Percentiles rank a stretch among this genome's conserved stretches.
phyloP scores from a whole-genome alignment of 1,140 invertebrate genomes.

The Carcinoscorpius rotundicauda region DNA sequence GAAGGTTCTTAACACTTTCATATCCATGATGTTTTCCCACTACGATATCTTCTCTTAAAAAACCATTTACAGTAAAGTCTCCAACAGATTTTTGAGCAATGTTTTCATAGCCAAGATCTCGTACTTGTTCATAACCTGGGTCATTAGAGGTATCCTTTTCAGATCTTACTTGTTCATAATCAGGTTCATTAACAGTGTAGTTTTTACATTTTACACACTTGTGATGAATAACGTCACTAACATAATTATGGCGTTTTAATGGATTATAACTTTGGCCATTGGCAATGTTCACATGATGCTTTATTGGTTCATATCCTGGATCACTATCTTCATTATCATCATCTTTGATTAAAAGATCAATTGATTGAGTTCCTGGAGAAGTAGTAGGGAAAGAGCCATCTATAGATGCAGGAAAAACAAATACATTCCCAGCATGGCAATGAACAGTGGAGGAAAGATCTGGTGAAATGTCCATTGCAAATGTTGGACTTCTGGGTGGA shows the following conservation, averaged over 20 bases:
- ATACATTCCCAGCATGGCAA: slow-evolving; percentile 9
- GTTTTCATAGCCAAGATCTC: slow-evolving; percentile 17
- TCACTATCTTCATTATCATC: background rate
- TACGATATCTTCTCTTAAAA: slow-evolving; percentile 1
- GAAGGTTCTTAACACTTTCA: slow-evolving; percentile 12
- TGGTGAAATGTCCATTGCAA: slow-evolving; percentile 10
- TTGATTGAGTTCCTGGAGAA: too few species aligned
- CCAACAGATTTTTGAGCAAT: slow-evolving; percentile 2
- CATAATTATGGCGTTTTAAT: background rate
- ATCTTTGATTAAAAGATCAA: too few species aligned
- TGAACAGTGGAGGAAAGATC: slow-evolving; percentile 7
- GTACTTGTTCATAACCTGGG: background rate
- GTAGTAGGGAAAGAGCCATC: too few species aligned
- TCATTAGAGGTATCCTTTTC: too few species aligned
- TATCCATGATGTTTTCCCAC: slow-evolving; percentile 8
- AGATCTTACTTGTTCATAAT: too few species aligned
- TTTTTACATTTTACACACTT: too few species aligned
- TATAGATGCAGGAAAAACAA: slow-evolving; percentile 5
- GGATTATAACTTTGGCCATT: background rate
- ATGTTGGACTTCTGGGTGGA: slow-evolving; percentile 14
- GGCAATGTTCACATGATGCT: background rate
- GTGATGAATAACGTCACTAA: background rate
- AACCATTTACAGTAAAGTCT: background rate
- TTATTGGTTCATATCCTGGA: slow-evolving; percentile 4
- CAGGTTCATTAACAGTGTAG: too few species aligned